Evolutionary conservation across 2,797 vertebrate species (phyloP), one percentile per base, ranked within the genome.

Genomic region (Macropodus opercularis): DNA sequence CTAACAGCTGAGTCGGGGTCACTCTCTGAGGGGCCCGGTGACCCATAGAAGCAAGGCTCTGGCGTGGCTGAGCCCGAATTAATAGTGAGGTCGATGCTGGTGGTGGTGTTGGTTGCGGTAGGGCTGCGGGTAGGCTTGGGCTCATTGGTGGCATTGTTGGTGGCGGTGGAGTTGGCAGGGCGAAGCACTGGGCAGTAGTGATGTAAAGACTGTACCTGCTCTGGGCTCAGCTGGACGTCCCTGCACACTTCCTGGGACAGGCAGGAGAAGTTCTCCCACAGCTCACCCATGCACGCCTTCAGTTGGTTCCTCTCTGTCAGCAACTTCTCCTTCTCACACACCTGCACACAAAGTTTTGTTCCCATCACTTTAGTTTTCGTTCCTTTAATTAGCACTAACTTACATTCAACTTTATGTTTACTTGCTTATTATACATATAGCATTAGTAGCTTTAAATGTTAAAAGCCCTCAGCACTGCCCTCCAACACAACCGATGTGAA

Each of bases 221-320:
- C 98, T 0, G 96, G 96, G 84, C 94, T 98, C 68, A 93, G 87
- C 90, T 97, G 96, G 80, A 99, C 97, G 63, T 98, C 97, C 75
- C 95, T 85, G 82, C 95, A 98, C 76, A 99, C 96, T 88, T 99
- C 96, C 90, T 98, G 96, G 22, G 96, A 98, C 80, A 99, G 93
- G 75, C 98, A 98, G 5, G 98, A 98, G 92, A 99, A 98, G 87
- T 98, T 99, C 91, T 99, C 97, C 91, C 97, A 91, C 74, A 99
- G 93, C 84, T 99, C 98, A 5, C 96, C 96, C 98, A 99, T 99
- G 67, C 96, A 97, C 0, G 95, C 95, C 86, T 98, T 98, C 90
- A 99, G 90, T 76, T 99, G 96, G 85, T 98, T 98, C 86, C 96
- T 93, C 92, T 99, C 98, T 0, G 95, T 96, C 83, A 99, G 91